phyloP scores from a whole-genome alignment of 1,140 invertebrate species.

The Musca domestica region DNA sequence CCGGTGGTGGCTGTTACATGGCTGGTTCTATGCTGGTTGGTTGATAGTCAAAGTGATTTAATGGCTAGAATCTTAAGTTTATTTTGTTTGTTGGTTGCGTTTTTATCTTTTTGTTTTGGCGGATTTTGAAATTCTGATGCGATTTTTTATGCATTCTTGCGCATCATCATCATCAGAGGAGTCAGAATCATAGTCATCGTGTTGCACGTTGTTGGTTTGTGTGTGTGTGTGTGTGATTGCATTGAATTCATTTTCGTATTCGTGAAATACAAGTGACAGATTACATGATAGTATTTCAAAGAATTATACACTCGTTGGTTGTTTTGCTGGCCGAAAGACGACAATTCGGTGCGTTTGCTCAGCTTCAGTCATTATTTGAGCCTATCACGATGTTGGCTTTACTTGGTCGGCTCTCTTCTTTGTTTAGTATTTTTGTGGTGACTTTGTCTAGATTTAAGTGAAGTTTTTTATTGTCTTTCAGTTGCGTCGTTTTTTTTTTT shows the following conservation, averaged over 20 bases:
- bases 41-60: slow-evolving; percentile 13
- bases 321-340: too few species aligned
- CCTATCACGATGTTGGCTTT: not conserved
- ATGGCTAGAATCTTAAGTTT: not conserved
- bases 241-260: slow-evolving; percentile 2
- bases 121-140: too few species aligned
- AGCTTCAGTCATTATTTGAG: too few species aligned
- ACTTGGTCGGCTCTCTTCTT: not conserved
- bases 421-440: not conserved
- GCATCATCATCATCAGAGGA: too few species aligned
- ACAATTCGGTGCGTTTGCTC: too few species aligned
- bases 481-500: too few species aligned
- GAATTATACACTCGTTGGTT: not conserved
- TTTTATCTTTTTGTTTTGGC: not conserved
- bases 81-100: not conserved
- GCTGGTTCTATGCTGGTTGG: not conserved
- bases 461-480: too few species aligned
- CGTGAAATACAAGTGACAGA: slow-evolving; percentile 17
- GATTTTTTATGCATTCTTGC: too few species aligned
- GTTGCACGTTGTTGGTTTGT: slow-evolving; percentile 8
- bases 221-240: not conserved
- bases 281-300: slow-evolving; percentile 17
- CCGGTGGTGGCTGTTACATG: too few species aligned
- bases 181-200: not conserved
- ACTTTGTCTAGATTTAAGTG: not conserved